A percentile compares a stretch with the other conserved stretches of the same genome.
Evolutionary conservation across 2,113 vertebrate genomes (phyloP).

Genomic region (Prochilodus magdalenae): DNA sequence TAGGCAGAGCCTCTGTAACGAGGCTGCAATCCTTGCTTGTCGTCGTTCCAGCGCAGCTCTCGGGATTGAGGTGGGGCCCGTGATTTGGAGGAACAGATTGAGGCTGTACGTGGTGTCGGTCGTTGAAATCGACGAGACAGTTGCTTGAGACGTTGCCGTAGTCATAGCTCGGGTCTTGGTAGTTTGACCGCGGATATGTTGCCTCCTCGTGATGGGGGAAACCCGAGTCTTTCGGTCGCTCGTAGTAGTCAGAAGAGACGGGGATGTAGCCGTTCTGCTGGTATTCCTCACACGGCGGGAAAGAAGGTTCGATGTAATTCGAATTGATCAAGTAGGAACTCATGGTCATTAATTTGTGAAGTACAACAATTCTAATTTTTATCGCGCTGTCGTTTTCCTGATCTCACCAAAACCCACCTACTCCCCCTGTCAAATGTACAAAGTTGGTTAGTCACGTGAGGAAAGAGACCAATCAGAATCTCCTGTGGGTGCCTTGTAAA

Average conservation of each 20-base stretch:
- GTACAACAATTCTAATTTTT: conserved; percentile 99
- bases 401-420: conserved; percentile 93
- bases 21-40: conserved; percentile 86
- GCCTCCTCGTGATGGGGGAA: conserved; percentile 86
- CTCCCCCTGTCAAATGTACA: conserved; percentile 90
- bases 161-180: conserved; percentile 84
- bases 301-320: conserved; percentile 98
- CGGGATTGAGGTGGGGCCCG: conserved; percentile 77
- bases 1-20: conserved; percentile 81
- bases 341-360: conserved; percentile 99
- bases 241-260: conserved; percentile 87
- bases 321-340: conserved; percentile 99
- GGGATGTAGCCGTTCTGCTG: conserved; percentile 89
- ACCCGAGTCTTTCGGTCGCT: conserved; percentile 85
- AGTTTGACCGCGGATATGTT: conserved; percentile 84
- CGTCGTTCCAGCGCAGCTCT: conserved; percentile 80
- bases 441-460: conserved; percentile 86
- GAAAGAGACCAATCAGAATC: conserved; percentile 76
- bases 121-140: conserved; percentile 77
- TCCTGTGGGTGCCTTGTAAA: conserved; percentile 81
- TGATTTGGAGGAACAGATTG: conserved; percentile 83
- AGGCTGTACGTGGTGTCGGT: conserved; percentile 78
- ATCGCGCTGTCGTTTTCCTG: conserved; percentile 99
- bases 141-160: conserved; percentile 78
- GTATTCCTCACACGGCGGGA: conserved; percentile 97